phyloP scores from a whole-genome alignment of 2,888 invertebrate species.

The Stictocephala bisonia region DNA sequence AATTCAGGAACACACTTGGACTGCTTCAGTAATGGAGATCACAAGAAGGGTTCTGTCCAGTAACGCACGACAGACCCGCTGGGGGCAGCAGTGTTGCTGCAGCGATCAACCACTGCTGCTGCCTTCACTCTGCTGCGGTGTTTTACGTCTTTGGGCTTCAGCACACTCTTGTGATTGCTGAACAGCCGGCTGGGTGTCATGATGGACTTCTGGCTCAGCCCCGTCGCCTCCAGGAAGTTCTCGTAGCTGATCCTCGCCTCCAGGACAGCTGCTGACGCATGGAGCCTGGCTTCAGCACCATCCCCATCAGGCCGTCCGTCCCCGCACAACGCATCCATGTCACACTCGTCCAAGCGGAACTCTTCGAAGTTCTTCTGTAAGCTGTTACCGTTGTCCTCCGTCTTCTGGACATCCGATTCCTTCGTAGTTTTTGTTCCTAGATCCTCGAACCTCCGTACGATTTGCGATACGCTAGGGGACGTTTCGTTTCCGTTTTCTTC shows the following conservation, averaged over 20 bases:
- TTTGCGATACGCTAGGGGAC: slow-evolving; percentile 59
- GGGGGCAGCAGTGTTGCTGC: slow-evolving; percentile 62
- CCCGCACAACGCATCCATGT: slow-evolving; percentile 64
- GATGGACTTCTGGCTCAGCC: slow-evolving; percentile 83
- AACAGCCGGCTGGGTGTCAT: slow-evolving; percentile 75
- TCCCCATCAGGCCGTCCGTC: slow-evolving; percentile 59
- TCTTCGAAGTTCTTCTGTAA: slow-evolving; percentile 80
- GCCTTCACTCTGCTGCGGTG: slow-evolving; percentile 76
- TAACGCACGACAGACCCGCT: slow-evolving; percentile 62
- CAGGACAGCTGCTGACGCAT: slow-evolving; percentile 59
- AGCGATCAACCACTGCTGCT: slow-evolving; percentile 66
- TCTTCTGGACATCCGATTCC: slow-evolving; percentile 64
- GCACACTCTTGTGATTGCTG: slow-evolving; percentile 79
- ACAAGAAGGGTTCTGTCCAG: slow-evolving; percentile 67
- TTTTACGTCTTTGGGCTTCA: slow-evolving; percentile 83
- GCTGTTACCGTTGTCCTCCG: slow-evolving; percentile 48
- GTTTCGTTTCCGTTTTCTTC: slow-evolving; percentile 59
- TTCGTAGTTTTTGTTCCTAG: slow-evolving; percentile 47
- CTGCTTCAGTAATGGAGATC: too few relatives aligned
- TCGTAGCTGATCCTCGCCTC: slow-evolving; percentile 68
- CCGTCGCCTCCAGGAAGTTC: slow-evolving; percentile 82
- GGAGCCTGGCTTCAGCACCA: slow-evolving; percentile 62
- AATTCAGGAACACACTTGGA: too few relatives aligned
- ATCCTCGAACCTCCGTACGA: slow-evolving; percentile 58
- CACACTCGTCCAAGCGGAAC: slow-evolving; percentile 80